Base-by-base conservation (phyloP, 2,113 vertebrate species). In the Scortum barcoo region DNA sequence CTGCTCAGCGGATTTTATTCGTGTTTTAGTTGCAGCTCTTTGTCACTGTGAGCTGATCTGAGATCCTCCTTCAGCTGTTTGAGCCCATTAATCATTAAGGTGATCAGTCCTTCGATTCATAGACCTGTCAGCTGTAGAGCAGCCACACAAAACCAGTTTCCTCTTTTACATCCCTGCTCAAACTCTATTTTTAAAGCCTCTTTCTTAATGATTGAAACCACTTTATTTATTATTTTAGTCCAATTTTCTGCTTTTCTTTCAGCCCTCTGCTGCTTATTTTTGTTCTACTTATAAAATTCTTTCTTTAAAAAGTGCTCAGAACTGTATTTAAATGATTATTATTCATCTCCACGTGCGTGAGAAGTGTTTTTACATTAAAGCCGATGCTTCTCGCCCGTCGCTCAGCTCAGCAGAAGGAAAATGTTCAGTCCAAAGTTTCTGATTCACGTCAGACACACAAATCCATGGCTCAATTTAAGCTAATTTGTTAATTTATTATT, bases 391-490 rank as follows among this genome's bases (percentile, higher is more conserved):
- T 51, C 14, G 1, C 2, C 75, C 51, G 11, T 74, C 76, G 24
- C 33, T 83, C 80, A 67, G 4, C 70, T 13, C 80, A 76, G 76
- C 80, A 28, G 62, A 74, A 57, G 78, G 30, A 36, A n/a, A n/a
- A 19, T 1, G n/a, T 12, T 58, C 33, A 3, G 38, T 5, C 56
- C 16, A 5, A 48, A 46, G 24, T 19, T 16, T 14, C 65, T n/a
- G 30, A 7, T 19, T 33, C 28, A 19, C 22, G 1, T 54, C 24
- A 57, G 16, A 61, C 57, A 33, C 19, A 5, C 60, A 12, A 20
- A 38, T 63, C 40, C 1, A 3, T n/a, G n/a, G n/a, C n/a, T n/a
- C n/a, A n/a, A n/a, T n/a, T n/a, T n/a, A n/a, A n/a, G 26, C 26
- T 58, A 19, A 16, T 33, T 11, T 33, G 8, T 17, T 20, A 19